Base-by-base conservation (phyloP, 2,113 vertebrate species). In the Hippocampus barbouri region DNA sequence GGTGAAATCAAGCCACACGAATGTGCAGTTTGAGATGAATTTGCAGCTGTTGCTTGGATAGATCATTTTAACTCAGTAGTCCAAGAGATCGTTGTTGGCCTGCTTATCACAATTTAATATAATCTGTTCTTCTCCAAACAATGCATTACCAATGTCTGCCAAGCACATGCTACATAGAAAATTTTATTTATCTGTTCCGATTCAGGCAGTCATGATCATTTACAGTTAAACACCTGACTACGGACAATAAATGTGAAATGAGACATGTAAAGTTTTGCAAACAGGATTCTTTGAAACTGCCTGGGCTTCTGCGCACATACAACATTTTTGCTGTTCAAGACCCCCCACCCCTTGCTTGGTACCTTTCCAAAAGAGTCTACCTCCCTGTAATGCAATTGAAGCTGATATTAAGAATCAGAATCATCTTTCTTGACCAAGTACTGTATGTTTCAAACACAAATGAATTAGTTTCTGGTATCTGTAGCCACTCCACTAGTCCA, bases 301-400 rank as follows among this genome's bases (percentile, higher is more conserved):
- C 68, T 66, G 41, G 38, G 66, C 23, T 51, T 60, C 12, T 12
- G 54, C 56, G 47, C n/a, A 53, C 10, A 4, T 43, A 0, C 34
- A 66, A 69, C 20, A 8, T 16, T 60, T 53, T 20, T 70, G 73
- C 61, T 74, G 66, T 68, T 68, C 7, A 34, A 8, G 49, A 66
- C 23, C 61, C 7, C 68, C 14, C 27, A 27, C 75, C 20, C 12
- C 62, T 72, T 81, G 68, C 4, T 63, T 53, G 20, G n/a, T 54
- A 49, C 11, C 57, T 45, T 30, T 5, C 41, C 66, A 38, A 67
- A 49, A 40, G 47, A 20, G 30, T 30, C 5, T n/a, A 49, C 43
- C 1, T 21, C 15, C 47, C 16, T 18, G 15, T 8, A 16, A 54
- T n/a, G 53, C 53, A n/a, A 10, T n/a, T 9, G 20, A n/a, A 54